A percentile compares a stretch with the other conserved stretches of the same genome.
These are phyloP conservation scores for Botia kubotai DNA, from an alignment of 2,797 vertebrate genomes.

Conservation along the genomic window DNA sequence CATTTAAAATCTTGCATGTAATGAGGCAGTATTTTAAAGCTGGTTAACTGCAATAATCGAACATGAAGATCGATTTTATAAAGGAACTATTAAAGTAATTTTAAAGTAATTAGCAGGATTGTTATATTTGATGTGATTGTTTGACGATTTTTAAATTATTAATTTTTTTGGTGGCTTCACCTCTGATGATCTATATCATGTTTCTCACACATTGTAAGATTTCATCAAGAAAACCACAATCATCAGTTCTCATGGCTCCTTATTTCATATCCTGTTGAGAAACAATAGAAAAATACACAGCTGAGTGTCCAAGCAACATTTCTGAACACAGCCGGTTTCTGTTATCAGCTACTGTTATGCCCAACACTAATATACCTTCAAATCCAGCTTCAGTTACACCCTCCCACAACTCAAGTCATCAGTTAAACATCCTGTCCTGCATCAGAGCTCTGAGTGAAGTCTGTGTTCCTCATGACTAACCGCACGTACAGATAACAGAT, in stretches of 20 bases:
- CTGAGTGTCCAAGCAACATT: no score
- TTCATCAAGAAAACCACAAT: not conserved
- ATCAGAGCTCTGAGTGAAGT: not conserved
- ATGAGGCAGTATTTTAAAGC: no score
- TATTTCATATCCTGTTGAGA: not conserved
- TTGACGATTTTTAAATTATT: not conserved
- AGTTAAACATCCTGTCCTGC: not conserved
- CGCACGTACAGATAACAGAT: not conserved
- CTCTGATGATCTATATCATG: not conserved
- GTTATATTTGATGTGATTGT: not conserved
- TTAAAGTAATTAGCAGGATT: not conserved
- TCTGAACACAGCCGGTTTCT: no score
- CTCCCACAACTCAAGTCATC: not conserved
- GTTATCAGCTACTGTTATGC: no score
- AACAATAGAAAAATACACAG: not conserved
- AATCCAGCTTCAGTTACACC: no score
- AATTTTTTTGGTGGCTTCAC: not conserved
- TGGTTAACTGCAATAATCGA: no score
- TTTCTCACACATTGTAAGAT: not conserved
- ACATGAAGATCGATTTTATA: no score
- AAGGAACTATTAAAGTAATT: no score
- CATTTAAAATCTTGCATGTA: no score
- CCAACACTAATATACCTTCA: no score
- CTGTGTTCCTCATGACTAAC: not conserved
- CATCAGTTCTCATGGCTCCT: not conserved